These are phyloP conservation scores for Actias luna DNA, from an alignment of 2,888 invertebrate species.

Conservation along the genomic window DNA sequence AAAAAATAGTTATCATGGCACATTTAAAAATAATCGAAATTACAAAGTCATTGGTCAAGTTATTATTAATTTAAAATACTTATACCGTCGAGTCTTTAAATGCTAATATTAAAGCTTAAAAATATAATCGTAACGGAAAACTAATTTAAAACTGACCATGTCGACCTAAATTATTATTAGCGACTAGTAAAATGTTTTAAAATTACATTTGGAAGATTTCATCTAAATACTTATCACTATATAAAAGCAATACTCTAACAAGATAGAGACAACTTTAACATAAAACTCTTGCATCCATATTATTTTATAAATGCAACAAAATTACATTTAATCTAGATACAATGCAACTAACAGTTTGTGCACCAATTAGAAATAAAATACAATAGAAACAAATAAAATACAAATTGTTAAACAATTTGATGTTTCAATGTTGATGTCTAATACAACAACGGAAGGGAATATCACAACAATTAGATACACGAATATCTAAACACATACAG, in stretches of 20 bases:
- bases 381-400: conserved; percentile 35
- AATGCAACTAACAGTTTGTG: conserved; percentile 43
- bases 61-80: background rate
- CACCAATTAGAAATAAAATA: conserved; percentile 39
- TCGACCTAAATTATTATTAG: conserved; percentile 16
- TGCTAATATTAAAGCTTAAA: background rate
- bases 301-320: conserved; percentile 58
- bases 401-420: conserved; percentile 62
- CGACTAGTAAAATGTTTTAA: conserved; percentile 31
- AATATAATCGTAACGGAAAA: conserved; percentile 5
- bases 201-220: conserved; percentile 33
- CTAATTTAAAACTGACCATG: conserved; percentile 6
- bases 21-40: conserved; percentile 27
- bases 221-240: conserved; percentile 31
- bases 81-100: background rate
- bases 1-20: conserved; percentile 34
- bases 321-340: conserved; percentile 37
- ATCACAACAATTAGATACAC: conserved; percentile 49
- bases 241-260: conserved; percentile 25
- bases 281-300: conserved; percentile 22
- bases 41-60: background rate
- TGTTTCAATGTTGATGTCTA: conserved; percentile 33
- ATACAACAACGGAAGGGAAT: conserved; percentile 40
- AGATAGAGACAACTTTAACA: conserved; percentile 18
- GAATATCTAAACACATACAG: conserved; percentile 14